Conservation (phyloP, 2,113 vertebrate genomes). For the Anolis sagrei region DNA sequence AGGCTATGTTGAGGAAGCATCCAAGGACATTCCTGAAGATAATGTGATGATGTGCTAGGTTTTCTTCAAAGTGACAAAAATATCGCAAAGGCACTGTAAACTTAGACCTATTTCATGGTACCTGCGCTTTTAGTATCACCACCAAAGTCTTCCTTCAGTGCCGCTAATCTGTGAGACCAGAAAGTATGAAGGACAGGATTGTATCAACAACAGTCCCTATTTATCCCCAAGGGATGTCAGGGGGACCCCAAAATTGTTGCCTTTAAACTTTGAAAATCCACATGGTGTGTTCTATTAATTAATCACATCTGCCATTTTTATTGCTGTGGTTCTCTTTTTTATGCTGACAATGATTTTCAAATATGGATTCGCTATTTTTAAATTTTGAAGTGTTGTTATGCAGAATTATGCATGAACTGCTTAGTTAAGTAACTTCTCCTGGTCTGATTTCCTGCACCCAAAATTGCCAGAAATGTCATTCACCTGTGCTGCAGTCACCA, state of each 20-base stretch:
- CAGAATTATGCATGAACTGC: too few species aligned
- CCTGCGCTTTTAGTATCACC: neutral
- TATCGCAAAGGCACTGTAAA: neutral
- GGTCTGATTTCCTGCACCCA: too few species aligned
- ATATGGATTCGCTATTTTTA: too few species aligned
- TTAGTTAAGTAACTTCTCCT: too few species aligned
- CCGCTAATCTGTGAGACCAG: neutral
- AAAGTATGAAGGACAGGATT: neutral
- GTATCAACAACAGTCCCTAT: neutral
- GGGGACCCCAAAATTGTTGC: neutral
- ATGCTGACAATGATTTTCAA: neutral
- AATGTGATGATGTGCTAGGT: too few species aligned
- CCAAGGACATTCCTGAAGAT: too few species aligned
- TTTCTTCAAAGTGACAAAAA: neutral
- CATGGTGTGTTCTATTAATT: neutral
- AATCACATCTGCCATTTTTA: neutral
- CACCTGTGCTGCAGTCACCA: too few species aligned
- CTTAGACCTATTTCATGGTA: neutral
- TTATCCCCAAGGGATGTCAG: too few species aligned
- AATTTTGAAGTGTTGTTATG: too few species aligned
- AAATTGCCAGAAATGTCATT: too few species aligned
- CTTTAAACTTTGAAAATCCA: neutral
- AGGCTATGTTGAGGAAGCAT: too few species aligned
- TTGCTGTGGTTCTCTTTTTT: neutral
- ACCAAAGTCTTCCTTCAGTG: neutral